A percentile compares a stretch with the other conserved stretches of the same genome.
Evolutionary conservation across 2,113 vertebrate genomes (phyloP).

Genomic region (Eudorcas thomsonii): DNA sequence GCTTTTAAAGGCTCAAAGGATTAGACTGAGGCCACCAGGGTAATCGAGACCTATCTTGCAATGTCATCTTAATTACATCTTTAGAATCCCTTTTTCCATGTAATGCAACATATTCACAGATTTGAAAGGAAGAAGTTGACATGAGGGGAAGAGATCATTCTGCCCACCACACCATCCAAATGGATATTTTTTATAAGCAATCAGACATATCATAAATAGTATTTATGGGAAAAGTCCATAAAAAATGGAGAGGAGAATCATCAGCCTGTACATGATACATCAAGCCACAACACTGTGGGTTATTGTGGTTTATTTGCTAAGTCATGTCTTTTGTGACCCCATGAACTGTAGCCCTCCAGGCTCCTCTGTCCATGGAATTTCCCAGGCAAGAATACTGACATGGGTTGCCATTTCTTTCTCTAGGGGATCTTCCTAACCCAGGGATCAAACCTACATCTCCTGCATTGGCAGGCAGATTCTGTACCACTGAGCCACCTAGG

Average conservation of each 20-base stretch:
- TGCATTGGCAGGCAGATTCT: not conserved
- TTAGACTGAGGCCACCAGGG: not conserved
- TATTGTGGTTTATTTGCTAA: not conserved
- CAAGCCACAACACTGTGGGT: accelerated
- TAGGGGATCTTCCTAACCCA: not conserved
- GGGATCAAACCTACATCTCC: not conserved
- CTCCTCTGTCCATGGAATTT: not conserved
- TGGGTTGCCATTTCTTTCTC: not conserved
- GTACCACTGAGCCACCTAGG: not conserved
- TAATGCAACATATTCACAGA: not conserved
- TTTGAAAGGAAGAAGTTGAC: not conserved
- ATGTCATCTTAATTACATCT: not conserved
- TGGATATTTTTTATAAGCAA: not conserved
- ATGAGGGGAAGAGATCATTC: not conserved
- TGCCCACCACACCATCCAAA: not conserved
- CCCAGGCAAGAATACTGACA: not conserved
- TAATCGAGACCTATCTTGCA: not conserved
- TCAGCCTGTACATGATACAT: not conserved
- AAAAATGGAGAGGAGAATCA: not conserved
- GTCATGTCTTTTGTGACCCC: not conserved
- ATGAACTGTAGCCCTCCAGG: not conserved
- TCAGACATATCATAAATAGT: not conserved
- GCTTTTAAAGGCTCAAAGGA: not conserved
- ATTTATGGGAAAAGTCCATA: not conserved
- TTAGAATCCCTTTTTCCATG: not conserved